These are phyloP conservation scores for Armadillidium nasatum DNA, from an alignment of 1,140 invertebrate genomes.

Conservation along the genomic window DNA sequence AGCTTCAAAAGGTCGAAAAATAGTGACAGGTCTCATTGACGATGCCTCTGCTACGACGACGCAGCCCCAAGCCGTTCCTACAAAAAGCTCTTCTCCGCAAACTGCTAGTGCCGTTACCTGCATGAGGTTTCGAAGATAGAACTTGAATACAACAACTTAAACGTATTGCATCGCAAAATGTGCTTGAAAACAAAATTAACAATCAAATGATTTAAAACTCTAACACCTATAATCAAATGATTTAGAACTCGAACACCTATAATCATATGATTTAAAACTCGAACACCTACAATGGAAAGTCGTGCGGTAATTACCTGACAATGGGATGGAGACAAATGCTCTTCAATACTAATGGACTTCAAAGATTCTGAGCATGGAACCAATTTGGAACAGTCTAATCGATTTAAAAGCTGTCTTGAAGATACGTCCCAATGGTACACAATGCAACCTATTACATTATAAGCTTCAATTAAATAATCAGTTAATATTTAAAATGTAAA, in stretches of 20 bases:
- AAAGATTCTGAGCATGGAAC: slow-evolving; percentile 86
- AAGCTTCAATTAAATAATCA: too few relatives aligned
- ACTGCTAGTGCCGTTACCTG: slow-evolving; percentile 73
- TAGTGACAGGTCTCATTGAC: slow-evolving; percentile 75
- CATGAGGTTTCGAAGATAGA: slow-evolving; percentile 29
- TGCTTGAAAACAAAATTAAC: too few relatives aligned
- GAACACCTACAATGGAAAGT: too few relatives aligned
- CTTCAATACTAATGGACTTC: slow-evolving; percentile 85
- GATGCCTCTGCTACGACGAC: slow-evolving; percentile 76
- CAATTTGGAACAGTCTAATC: slow-evolving; percentile 84
- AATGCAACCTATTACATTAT: slow-evolving; percentile 60
- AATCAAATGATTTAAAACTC: too few relatives aligned
- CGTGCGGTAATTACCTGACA: slow-evolving; percentile 66
- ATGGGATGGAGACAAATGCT: slow-evolving; percentile 70
- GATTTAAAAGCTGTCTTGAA: slow-evolving; percentile 64
- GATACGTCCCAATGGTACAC: slow-evolving; percentile 77
- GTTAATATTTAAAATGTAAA: too few relatives aligned
- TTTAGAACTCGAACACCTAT: too few relatives aligned
- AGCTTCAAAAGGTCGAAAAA: slow-evolving; percentile 83
- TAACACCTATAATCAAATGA: too few relatives aligned
- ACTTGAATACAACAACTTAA: slow-evolving; percentile 9
- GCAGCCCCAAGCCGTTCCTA: slow-evolving; percentile 88
- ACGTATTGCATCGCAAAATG: too few relatives aligned
- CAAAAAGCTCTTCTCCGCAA: slow-evolving; percentile 65
- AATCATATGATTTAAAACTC: too few relatives aligned